phyloP scores from a whole-genome alignment of 2,113 vertebrate genomes.

The Diphyllodes magnificus region DNA sequence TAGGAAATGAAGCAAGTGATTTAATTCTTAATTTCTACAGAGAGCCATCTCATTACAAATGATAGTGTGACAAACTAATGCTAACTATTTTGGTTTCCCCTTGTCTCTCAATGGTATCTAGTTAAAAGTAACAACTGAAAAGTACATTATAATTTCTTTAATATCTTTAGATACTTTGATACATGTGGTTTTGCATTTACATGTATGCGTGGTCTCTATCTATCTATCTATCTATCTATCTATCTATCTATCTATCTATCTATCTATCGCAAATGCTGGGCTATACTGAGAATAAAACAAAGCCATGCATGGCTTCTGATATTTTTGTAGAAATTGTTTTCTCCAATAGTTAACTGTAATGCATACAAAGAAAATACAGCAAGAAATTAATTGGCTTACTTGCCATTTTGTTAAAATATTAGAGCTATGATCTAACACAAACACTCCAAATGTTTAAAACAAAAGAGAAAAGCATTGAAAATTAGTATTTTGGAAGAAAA shows the following conservation, averaged over 20 bases:
- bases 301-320: neutral
- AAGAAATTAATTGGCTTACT: neutral
- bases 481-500: neutral
- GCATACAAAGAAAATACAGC: neutral
- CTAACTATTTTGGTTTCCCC: neutral
- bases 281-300: neutral
- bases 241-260: neutral
- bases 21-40: neutral
- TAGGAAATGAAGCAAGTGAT: neutral
- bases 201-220: neutral
- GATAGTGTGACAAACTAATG: neutral
- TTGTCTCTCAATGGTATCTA: neutral
- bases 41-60: neutral
- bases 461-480: neutral
- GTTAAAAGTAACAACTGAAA: neutral
- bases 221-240: neutral
- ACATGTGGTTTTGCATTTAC: neutral
- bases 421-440: accelerated
- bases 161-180: neutral
- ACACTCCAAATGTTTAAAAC: neutral
- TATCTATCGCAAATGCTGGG: neutral
- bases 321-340: neutral
- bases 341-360: neutral
- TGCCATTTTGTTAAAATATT: neutral
- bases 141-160: neutral